Evolutionary conservation across 1,140 invertebrate genomes (phyloP), one percentile per base, ranked within the genome.

Genomic region (Hormaphis cornu): DNA sequence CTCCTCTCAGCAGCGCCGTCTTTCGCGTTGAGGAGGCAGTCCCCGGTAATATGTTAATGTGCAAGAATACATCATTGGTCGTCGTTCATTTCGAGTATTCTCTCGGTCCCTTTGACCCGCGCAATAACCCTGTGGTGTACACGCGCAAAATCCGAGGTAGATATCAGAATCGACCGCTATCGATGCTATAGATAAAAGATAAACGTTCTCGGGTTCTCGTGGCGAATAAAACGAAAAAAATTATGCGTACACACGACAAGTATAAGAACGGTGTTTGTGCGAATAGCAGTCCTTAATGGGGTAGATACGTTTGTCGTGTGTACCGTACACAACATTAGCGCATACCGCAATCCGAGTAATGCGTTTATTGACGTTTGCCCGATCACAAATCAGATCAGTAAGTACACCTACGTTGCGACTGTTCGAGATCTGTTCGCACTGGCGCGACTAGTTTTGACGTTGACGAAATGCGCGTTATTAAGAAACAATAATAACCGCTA

Each of bases 171-270:
- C 50, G n/a, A 28, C 8, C 7, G 44, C n/a, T 8, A 66, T 66
- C 61, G 24, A 48, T 30, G 44, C 61, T 66, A 66, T 66, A 66
- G 50, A 66, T 66, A 66, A 66, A 66, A 66, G 61, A 66, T 66
- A 66, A 66, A 66, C 61, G 50, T 66, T 66, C 61, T 66, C 42
- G 50, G 61, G 61, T 66, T 46, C 28, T n/a, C n/a, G n/a, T 46
- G 42, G 44, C 14, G 44, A 30, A 46, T 63, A 30, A 56, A 56
- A 58, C 6, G 9, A 33, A 33, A 33, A 33, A 6, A 33, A 33
- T 6, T 4, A 33, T 6, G 3, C 3, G 16, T 6, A 18, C 4
- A 50, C 18, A 50, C 20, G 22, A 24, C 3, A 18, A 44, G n/a
- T 16, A 46, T 61, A 44, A 37, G 58, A 20, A 48, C 28, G 61